Evolutionary conservation across 2,797 vertebrate species (phyloP).

Genomic region (Xyrichtys novacula): DNA sequence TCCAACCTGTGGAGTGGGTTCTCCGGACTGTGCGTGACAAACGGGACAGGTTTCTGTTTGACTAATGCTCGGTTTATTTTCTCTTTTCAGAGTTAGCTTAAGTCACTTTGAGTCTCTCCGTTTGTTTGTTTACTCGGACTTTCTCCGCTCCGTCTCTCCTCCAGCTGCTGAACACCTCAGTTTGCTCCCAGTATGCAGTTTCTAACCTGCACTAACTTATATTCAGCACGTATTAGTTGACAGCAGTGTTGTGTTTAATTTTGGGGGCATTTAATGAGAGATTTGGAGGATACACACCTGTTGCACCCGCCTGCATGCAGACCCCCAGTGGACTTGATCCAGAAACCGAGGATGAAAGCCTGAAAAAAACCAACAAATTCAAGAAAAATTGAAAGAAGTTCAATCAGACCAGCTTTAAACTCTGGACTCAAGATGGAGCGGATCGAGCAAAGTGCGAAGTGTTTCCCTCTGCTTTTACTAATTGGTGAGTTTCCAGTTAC

Average conservation of each 20-base stretch:
- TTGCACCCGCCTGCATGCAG: background rate
- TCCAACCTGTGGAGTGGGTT: background rate
- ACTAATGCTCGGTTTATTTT: background rate
- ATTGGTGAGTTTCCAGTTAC: constrained; percentile 60
- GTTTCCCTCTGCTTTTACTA: constrained; percentile 49
- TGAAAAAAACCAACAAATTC: background rate
- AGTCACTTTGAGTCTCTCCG: accelerated
- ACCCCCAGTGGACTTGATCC: background rate
- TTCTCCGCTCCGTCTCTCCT: background rate
- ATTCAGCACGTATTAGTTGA: background rate
- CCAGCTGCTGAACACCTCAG: background rate
- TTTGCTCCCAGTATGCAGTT: background rate
- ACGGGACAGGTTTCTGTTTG: background rate
- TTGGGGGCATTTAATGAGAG: background rate
- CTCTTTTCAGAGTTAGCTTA: background rate
- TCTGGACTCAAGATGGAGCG: constrained; percentile 48
- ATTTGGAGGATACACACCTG: constrained; percentile 39
- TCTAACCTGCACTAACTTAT: background rate
- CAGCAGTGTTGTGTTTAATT: background rate
- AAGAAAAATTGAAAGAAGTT: background rate
- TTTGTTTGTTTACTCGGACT: background rate
- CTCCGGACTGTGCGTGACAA: constrained; percentile 14
- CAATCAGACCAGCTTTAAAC: background rate
- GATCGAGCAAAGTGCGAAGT: background rate
- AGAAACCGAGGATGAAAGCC: background rate